A percentile compares a stretch with the other conserved stretches of the same genome.
These are phyloP conservation scores for Mechanitis mazaeus DNA, from an alignment of 2,888 invertebrate genomes.

Conservation along the genomic window DNA sequence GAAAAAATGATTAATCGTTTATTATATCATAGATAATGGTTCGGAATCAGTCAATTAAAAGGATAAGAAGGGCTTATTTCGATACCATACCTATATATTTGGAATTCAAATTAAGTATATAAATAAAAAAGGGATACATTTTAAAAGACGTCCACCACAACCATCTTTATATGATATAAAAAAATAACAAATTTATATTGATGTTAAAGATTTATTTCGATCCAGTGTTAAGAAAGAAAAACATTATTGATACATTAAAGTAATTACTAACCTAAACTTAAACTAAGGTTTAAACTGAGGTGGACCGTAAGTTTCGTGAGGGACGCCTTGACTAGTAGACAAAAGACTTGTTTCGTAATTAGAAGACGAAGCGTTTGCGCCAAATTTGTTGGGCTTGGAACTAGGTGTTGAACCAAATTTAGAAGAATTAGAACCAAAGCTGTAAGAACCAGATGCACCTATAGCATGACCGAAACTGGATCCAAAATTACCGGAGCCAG, in stretches of 20 bases:
- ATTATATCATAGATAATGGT: no score
- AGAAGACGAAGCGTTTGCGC: slow-evolving; percentile 31
- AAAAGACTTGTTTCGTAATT: slow-evolving; percentile 42
- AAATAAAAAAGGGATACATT: no score
- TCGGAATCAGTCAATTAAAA: no score
- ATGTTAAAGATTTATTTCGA: slow-evolving; percentile 10
- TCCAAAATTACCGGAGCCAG: slow-evolving; percentile 9
- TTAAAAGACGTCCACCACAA: not conserved
- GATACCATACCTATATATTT: no score
- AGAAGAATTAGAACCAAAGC: slow-evolving; percentile 17
- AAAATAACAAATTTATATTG: slow-evolving; percentile 11
- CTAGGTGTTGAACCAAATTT: slow-evolving; percentile 20
- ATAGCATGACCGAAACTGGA: slow-evolving; percentile 2
- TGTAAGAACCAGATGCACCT: slow-evolving; percentile 5
- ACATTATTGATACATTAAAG: slow-evolving; percentile 14
- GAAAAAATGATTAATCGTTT: no score
- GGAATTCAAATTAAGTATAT: no score
- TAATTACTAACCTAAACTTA: slow-evolving; percentile 23
- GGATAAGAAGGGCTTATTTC: no score
- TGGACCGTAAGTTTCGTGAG: slow-evolving; percentile 62
- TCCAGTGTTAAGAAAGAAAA: slow-evolving; percentile 9
- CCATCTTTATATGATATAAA: not conserved
- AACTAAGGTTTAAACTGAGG: slow-evolving; percentile 51
- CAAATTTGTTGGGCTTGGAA: slow-evolving; percentile 26
- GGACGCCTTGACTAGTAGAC: slow-evolving; percentile 62